Percentiles rank a stretch among this genome's conserved stretches.
These are phyloP conservation scores for Ambastaia sidthimunki DNA, from an alignment of 2,797 vertebrate species.

Conservation along the genomic window DNA sequence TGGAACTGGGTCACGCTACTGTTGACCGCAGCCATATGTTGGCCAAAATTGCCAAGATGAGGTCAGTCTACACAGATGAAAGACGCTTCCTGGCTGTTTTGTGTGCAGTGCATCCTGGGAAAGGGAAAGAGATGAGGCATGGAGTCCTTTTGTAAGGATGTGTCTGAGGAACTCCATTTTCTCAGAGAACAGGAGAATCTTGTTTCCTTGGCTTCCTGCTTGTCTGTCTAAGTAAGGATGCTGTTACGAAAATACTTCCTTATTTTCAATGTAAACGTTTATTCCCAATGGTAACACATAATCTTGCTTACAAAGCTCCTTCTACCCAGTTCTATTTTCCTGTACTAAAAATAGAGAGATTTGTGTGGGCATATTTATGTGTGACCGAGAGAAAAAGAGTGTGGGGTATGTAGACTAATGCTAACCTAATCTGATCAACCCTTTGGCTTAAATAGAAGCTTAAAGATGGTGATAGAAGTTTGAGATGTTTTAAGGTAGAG, in stretches of 20 bases:
- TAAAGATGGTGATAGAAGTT: neutral
- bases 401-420: neutral
- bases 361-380: neutral
- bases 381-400: neutral
- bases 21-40: neutral
- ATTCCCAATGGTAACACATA: neutral
- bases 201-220: slow-evolving; percentile 10
- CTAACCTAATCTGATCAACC: neutral
- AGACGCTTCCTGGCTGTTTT: slow-evolving; percentile 47
- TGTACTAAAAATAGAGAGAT: neutral
- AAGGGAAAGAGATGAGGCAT: slow-evolving; percentile 13
- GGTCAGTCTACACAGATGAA: slow-evolving; percentile 26
- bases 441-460: neutral
- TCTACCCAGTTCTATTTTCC: neutral
- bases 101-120: slow-evolving; percentile 34
- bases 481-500: neutral
- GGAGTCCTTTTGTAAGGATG: slow-evolving; percentile 31
- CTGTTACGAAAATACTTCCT: neutral
- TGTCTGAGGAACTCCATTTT: slow-evolving; percentile 24
- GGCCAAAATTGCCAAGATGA: neutral
- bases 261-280: neutral
- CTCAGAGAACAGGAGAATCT: neutral
- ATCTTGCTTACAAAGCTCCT: neutral
- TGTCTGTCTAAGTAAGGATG: neutral
- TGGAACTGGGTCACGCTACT: neutral